Conservation (phyloP, 2,113 vertebrate genomes). For the Synchiropus splendidus region DNA sequence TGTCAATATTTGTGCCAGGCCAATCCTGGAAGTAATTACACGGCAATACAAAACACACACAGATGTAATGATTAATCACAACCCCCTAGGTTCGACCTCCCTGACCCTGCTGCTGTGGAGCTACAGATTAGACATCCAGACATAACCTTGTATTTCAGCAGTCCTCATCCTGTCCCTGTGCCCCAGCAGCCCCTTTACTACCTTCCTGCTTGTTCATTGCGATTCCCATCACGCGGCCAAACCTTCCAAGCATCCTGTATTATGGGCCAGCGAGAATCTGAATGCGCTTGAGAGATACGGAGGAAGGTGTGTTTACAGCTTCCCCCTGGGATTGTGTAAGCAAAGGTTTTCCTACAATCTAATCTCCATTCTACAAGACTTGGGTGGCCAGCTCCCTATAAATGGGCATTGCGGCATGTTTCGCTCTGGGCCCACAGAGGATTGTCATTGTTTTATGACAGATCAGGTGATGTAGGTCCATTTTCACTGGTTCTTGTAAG, state of each 20-base stretch:
- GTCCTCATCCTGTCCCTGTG: constrained; percentile 29
- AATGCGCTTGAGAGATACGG: constrained; percentile 13
- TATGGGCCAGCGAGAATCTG: constrained; percentile 20
- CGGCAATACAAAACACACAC: constrained; percentile 10
- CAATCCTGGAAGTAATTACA: constrained; percentile 21
- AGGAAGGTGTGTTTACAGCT: constrained; percentile 48
- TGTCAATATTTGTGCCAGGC: constrained; percentile 31
- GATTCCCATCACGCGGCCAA: constrained; percentile 45
- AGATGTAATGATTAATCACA: constrained; percentile 46
- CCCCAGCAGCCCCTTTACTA: constrained; percentile 41
- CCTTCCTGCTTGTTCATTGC: constrained; percentile 37
- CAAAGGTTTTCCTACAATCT: constrained; percentile 43
- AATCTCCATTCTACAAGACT: constrained; percentile 56
- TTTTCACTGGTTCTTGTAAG: constrained; percentile 25
- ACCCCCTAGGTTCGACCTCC: constrained; percentile 34
- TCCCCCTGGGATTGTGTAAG: constrained; percentile 51
- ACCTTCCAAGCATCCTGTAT: constrained; percentile 22
- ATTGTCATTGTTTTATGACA: constrained; percentile 52
- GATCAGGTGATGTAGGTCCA: constrained; percentile 34
- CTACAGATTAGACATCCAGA: constrained; percentile 47
- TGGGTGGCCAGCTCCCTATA: constrained; percentile 34
- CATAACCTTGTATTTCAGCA: constrained; percentile 33
- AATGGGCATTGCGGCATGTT: constrained; percentile 31
- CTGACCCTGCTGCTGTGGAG: constrained; percentile 25
- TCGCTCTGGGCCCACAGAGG: constrained; percentile 40